Conservation (phyloP, 2,113 vertebrate genomes). For the Protobothrops flavoviridis region DNA sequence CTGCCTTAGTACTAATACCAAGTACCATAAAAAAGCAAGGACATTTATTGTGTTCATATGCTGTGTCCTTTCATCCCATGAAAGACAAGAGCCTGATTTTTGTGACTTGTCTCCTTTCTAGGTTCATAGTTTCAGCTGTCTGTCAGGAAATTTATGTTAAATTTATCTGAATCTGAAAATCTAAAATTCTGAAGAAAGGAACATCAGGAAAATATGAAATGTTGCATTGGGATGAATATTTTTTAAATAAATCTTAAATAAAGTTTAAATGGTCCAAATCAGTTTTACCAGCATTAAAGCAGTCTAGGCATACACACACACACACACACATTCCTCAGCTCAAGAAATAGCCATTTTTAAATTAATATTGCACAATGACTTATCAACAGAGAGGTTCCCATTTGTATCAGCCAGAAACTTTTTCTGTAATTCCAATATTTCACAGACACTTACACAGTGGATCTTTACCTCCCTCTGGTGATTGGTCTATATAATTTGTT, state of each 20-base stretch:
- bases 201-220: not conserved
- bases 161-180: not conserved
- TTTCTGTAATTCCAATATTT: not conserved
- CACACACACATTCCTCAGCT: not conserved
- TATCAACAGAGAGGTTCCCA: not conserved
- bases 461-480: slow-evolving; percentile 34
- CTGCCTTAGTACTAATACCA: not conserved
- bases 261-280: not conserved
- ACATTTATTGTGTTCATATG: not conserved
- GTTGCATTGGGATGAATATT: not conserved
- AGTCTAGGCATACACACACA: not conserved
- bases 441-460: not conserved
- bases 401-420: not conserved
- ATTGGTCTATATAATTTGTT: slow-evolving; percentile 1
- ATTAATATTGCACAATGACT: not conserved
- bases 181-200: not conserved
- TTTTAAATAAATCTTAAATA: not conserved
- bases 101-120: not conserved
- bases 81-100: not conserved
- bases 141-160: not conserved
- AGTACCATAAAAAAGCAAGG: not conserved
- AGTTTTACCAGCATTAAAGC: not conserved
- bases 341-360: not conserved
- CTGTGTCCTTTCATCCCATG: not conserved
- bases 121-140: not conserved